Percentiles rank a stretch among this genome's conserved stretches.
Evolutionary conservation across 2,113 vertebrate species (phyloP).

Genomic region (Chloebia gouldiae): DNA sequence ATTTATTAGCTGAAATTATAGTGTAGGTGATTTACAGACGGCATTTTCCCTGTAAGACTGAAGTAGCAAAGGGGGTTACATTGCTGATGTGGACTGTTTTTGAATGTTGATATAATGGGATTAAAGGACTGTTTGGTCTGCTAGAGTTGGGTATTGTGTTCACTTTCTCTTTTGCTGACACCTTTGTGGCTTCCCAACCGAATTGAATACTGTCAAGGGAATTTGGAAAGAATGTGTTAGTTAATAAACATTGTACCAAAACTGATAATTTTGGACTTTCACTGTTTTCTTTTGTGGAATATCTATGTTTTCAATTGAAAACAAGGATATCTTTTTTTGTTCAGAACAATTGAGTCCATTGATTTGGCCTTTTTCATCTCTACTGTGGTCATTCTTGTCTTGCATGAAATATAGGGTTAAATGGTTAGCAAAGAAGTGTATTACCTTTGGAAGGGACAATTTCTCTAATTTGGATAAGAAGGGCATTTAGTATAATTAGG

Average conservation of each 20-base stretch:
- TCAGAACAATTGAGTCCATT: neutral
- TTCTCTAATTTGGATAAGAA: neutral
- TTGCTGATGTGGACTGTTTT: neutral
- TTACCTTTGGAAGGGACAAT: neutral
- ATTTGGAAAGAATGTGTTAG: neutral
- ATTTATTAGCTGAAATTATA: neutral
- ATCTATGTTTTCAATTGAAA: neutral
- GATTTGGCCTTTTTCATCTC: neutral
- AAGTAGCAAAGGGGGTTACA: neutral
- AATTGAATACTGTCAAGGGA: neutral
- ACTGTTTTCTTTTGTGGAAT: neutral
- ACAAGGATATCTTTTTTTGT: neutral
- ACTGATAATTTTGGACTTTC: neutral
- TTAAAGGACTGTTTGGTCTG: neutral
- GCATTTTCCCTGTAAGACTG: neutral
- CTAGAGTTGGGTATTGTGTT: neutral
- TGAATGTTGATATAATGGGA: neutral
- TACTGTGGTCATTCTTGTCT: neutral
- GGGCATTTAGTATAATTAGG: neutral
- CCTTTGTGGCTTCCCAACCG: neutral
- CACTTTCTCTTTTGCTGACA: neutral
- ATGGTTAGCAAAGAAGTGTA: neutral
- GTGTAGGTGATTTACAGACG: neutral
- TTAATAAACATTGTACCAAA: neutral
- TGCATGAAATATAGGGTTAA: neutral